Percentiles rank a stretch among this genome's conserved stretches.
Evolutionary conservation across 2,888 invertebrate genomes (phyloP).

Genomic region (Hyles lineata): DNA sequence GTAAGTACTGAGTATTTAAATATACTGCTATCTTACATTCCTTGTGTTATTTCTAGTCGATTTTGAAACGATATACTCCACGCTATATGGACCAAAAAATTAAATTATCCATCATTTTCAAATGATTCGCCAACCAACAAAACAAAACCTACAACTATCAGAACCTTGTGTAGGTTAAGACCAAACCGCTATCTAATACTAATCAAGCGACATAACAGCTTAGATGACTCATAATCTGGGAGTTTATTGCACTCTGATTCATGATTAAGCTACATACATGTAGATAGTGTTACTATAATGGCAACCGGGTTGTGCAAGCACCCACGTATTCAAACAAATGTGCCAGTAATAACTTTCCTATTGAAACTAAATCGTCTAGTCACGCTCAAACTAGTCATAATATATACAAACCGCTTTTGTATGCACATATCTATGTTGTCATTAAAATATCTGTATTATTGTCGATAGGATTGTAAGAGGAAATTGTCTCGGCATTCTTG

Average conservation of each 20-base stretch:
- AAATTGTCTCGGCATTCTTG: conserved; percentile 31
- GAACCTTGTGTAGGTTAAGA: conserved; percentile 7
- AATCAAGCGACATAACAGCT: conserved; percentile 32
- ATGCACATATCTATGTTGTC: conserved; percentile 48
- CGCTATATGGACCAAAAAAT: background rate
- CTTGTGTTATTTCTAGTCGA: no score
- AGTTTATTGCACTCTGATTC: conserved; percentile 73
- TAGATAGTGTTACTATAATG: conserved; percentile 52
- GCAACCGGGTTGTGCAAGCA: conserved; percentile 73
- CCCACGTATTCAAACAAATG: conserved; percentile 81
- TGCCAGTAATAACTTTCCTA: conserved; percentile 80
- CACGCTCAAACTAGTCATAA: conserved; percentile 66
- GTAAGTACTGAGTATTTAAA: no score
- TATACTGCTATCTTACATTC: no score
- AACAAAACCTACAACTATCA: background rate
- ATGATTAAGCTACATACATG: conserved; percentile 54
- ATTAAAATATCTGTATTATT: conserved; percentile 44
- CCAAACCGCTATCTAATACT: conserved; percentile 25
- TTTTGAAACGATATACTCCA: no score
- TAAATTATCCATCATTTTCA: background rate
- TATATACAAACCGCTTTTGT: conserved; percentile 39
- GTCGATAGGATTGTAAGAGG: conserved; percentile 35
- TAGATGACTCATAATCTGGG: conserved; percentile 62
- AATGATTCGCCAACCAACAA: background rate
- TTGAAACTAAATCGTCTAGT: conserved; percentile 80